Conservation (phyloP, 2,888 invertebrate genomes). For the Ochlodes sylvanus region DNA sequence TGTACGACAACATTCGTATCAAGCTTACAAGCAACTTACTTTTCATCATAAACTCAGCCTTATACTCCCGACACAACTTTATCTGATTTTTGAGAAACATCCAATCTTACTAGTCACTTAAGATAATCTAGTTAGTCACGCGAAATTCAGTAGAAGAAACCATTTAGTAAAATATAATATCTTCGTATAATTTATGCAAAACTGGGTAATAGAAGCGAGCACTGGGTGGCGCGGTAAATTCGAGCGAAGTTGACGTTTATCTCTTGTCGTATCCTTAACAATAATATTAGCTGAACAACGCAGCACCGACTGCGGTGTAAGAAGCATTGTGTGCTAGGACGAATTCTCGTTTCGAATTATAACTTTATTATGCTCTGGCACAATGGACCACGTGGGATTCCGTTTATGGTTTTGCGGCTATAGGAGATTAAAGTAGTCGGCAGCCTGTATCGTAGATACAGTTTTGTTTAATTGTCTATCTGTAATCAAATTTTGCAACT, state of each 20-base stretch:
- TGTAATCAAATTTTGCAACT: no score
- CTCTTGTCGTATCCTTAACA: slow-evolving; percentile 24
- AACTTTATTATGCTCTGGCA: background rate
- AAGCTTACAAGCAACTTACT: no score
- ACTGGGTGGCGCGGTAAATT: slow-evolving; percentile 28
- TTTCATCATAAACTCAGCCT: no score
- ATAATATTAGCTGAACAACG: slow-evolving; percentile 19
- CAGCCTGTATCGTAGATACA: no score
- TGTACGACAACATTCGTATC: no score
- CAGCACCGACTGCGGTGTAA: background rate
- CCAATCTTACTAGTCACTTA: no score
- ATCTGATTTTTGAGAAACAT: no score
- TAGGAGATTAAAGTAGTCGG: no score
- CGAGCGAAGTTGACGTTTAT: slow-evolving; percentile 26
- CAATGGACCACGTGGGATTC: background rate
- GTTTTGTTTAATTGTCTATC: no score
- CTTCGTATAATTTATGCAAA: slow-evolving; percentile 24
- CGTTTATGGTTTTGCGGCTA: no score
- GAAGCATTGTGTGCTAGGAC: background rate
- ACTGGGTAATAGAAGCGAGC: slow-evolving; percentile 24
- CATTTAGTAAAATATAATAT: slow-evolving; percentile 20
- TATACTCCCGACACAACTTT: no score
- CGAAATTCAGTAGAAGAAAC: slow-evolving; percentile 12
- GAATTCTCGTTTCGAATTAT: slow-evolving; percentile 3
- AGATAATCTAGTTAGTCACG: background rate